Evolutionary conservation across 2,888 invertebrate genomes (phyloP), one percentile per base, ranked within the genome.

Genomic region (Drosophila meridiana): DNA sequence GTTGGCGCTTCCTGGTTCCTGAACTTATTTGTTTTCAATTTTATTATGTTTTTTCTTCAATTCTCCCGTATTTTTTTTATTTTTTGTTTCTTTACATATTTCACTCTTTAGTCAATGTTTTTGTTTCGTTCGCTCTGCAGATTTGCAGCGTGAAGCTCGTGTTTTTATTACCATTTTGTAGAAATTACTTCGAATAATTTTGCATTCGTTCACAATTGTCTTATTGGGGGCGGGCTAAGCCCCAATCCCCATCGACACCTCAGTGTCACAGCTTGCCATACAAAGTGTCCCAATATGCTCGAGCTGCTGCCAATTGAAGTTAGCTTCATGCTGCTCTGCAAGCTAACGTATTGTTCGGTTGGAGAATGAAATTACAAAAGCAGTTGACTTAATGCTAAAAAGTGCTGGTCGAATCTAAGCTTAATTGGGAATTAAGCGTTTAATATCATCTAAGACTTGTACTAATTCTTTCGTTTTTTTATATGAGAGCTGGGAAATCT

Each of bases 21-120:
- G 66, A 82, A 78, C 80, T 78, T 80, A 83, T 84, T 84, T 86
- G 84, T 86, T 86, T 80, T 69, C 82, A 83, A 83, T 84, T 84
- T 84, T 76, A 72, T 83, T 74, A 74, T 73, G 73, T 57, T 59
- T 50, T 32, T 36, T n/a, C 34, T 52, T 50, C 43, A 50, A 42
- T 47, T 68, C 20, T 64, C 11, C n/a, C n/a, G n/a, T n/a, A n/a
- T n/a, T 26, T 26, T 8, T 38, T 13, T 13, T 26, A 7, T 13
- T 2, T 20, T 9, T n/a, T n/a, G 3, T 36, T 13, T 38, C 30
- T n/a, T 14, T 11, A 42, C 40, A 3, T 50, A 6, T 30, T 48
- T 48, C 63, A n/a, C 20, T 56, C 56, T 52, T 43, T 57, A 9
- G 40, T 26, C 28, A 9, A 13, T 53, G 26, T 47, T 36, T 36